Evolutionary conservation across 64 coral and sea anemone species (phyloP).

Genomic region (Stichodactyla helianthus): DNA sequence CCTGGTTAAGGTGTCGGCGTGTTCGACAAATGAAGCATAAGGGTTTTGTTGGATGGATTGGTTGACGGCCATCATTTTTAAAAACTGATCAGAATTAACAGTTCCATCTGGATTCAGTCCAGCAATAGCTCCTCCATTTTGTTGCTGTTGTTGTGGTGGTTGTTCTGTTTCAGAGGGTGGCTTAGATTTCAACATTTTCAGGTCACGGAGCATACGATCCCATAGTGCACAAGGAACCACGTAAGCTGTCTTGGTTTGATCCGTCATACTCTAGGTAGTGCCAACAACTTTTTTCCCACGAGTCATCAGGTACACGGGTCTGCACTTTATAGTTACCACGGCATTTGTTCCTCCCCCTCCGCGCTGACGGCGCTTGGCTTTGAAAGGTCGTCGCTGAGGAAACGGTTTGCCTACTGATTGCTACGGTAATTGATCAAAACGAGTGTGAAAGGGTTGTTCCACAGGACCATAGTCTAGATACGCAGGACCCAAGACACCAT

Average conservation of each 20-base stretch:
- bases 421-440: not conserved
- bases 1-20: not conserved
- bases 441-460: not conserved
- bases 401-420: not conserved
- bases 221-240: not conserved
- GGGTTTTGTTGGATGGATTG: constrained; percentile 11
- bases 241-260: not conserved
- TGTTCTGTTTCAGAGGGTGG: not conserved
- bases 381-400: not conserved
- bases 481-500: not conserved
- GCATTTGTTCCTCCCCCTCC: constrained; percentile 7
- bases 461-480: not conserved
- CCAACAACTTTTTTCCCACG: constrained; percentile 3
- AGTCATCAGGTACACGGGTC: not conserved
- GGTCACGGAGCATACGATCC: constrained; percentile 1
- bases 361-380: not conserved
- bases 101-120: not conserved
- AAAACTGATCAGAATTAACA: not conserved
- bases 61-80: constrained; percentile 1
- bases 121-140: not conserved
- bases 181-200: not conserved
- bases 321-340: not conserved
- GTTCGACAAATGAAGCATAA: not conserved
- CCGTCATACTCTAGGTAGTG: constrained; percentile 9
- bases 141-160: not conserved